Evolutionary conservation across 2,797 vertebrate species (phyloP), one percentile per base, ranked within the genome.

Genomic region (Etheostoma perlongum): DNA sequence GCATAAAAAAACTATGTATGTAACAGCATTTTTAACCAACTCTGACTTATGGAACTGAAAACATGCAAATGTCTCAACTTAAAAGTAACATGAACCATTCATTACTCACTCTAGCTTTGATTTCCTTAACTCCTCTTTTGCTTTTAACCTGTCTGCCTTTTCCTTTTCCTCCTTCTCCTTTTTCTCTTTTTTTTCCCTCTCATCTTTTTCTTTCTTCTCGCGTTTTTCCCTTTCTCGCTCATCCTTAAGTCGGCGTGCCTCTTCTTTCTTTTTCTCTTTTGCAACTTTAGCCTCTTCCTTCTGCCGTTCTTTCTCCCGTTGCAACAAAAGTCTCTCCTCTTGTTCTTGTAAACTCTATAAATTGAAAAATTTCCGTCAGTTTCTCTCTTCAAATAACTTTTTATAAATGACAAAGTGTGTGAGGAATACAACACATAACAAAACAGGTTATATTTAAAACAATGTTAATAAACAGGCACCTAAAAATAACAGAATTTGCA

Each of bases 121-220:
- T 90, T 97, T 98, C 61, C 97, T 95, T 63, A 96, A 95, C 74
- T 98, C 97, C 76, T 99, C 97, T 91, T 98, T 99, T 25, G 83
- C 95, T 95, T 92, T 97, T 94, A 0, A 93, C 93, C 95, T 97
- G 51, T 99, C 97, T n/a, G 95, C 96, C 62, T 98, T 97, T 1
- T 99, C 98, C 53, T 96, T 98, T 5, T 98, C 97, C 2, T 97
- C 96, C 76, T 96, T 97, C 75, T 99, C 97, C 8, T 95, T 97
- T 76, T 97, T 99, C 70, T 99, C 98, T 58, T 94, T 94, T 48
- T 96, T 96, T 0, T 98, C 98, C 33, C 94, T 95, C 9, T 97
- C 97, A 0, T 96, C 96, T 73, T 95, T 97, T 84, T 98, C 97
- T 6, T 93, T 96, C 83, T 96, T 96, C 71, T 99, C 96, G 6